Evolutionary conservation across 2,888 invertebrate genomes (phyloP), one percentile per base, ranked within the genome.

Genomic region (Leucozona laternaria): DNA sequence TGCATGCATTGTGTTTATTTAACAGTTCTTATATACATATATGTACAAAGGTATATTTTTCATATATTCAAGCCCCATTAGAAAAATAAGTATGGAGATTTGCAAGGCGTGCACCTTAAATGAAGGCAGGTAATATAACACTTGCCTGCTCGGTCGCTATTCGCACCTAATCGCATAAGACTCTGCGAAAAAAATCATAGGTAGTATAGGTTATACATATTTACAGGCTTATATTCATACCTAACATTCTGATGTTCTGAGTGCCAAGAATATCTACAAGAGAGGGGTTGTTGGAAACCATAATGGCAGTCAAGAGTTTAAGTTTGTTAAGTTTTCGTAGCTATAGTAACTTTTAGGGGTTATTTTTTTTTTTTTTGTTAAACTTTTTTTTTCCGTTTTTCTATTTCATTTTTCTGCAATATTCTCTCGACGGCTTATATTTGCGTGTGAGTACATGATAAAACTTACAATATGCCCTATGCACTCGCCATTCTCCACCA

Each of bases 321-420:
- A 86, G 86, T 86, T 86, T 86, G 86, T 82, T 86, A 86, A 82
- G 86, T 86, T 86, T 79, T 68, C 86, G 86, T 86, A 86, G 86
- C 86, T 86, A 86, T 86, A 86, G 86, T 82, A 71, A 86, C 82
- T 86, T 86, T 86, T 71, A 82, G 82, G 80, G 45, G 64, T 78
- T 58, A 64, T 64, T 48, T 81, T 73, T 66, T 48, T 62, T 68
- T 43, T 48, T 40, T 55, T 37, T 37, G 3, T 13, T 37, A n/a
- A 62, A 37, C 55, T 45, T 68, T 45, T 34, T 45, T 34, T 57
- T 48, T 37, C 70, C 71, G 50, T 80, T 85, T 76, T 71, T 37
- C 40, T 66, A 11, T 50, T 68, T 50, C 15, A 3, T 37, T 60
- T 60, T 48, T 8, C 48, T 64, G 64, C 45, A 66, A 48, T 43